Conservation (phyloP, 2,797 vertebrate species). For the Chaunax sp. region DNA sequence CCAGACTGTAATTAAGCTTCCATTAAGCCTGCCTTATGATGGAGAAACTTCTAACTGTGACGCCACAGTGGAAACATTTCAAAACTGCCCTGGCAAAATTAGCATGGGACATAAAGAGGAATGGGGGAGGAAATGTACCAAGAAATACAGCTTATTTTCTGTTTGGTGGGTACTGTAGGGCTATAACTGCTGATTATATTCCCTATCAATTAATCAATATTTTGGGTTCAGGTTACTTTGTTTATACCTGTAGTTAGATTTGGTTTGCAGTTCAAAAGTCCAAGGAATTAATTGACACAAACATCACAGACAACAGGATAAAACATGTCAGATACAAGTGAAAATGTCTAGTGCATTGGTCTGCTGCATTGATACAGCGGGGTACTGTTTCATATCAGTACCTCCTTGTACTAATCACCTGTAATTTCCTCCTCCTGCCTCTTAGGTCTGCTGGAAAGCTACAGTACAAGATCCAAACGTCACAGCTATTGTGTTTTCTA, state of each 20-base stretch:
- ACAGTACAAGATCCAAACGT: neutral
- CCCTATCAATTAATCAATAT: neutral
- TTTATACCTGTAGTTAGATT: too few species aligned
- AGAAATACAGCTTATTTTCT: slow-evolving; percentile 1
- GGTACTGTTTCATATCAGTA: neutral
- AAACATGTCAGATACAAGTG: too few species aligned
- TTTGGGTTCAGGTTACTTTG: too few species aligned
- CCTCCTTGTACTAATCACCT: neutral
- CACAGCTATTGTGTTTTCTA: neutral
- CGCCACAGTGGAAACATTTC: slow-evolving; percentile 83
- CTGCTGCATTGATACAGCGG: too few species aligned
- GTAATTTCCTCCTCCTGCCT: neutral
- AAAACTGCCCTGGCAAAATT: slow-evolving; percentile 66
- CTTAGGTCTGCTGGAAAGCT: neutral
- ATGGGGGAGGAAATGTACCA: slow-evolving; percentile 24
- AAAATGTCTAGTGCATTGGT: too few species aligned
- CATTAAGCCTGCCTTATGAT: slow-evolving; percentile 82
- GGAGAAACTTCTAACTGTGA: slow-evolving; percentile 80
- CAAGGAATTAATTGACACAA: too few species aligned
- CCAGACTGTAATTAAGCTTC: slow-evolving; percentile 83
- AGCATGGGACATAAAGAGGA: slow-evolving; percentile 60
- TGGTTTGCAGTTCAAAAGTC: too few species aligned
- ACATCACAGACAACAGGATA: too few species aligned
- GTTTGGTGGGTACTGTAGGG: neutral
- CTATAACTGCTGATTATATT: neutral